Evolutionary conservation across 1,140 invertebrate species (phyloP), one percentile per base, ranked within the genome.

Genomic region (Bombus consobrinus): DNA sequence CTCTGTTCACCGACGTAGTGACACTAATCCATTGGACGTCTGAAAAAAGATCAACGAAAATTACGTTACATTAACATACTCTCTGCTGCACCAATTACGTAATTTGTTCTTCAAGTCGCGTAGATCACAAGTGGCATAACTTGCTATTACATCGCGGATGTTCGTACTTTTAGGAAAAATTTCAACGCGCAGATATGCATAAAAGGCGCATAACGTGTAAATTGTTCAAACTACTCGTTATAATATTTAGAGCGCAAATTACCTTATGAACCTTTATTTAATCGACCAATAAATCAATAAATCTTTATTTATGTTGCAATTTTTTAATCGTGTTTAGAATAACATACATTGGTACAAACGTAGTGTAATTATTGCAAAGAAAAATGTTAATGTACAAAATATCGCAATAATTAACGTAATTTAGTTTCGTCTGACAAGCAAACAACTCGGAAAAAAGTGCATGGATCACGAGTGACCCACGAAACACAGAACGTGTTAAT

Each of bases 11-110:
- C 72, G 53, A 32, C 59, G 47, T 37, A 57, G 39, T 28, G 12
- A 39, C 47, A 22, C 75, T 77, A 88, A 75, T 90, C 86, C 86
- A 73, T 79, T 13, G 66, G 32, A 62, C 57, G 66, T 32, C 82
- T 87, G 85, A 69, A 66, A 34, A n/a, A 37, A 47, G 13, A 66
- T 13, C 25, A 62, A 62, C 28, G 18, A 47, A 75, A 13, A 28
- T 6, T 4, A 28, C 28, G 28, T 62, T 28, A 10, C 59, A 62
- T n/a, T n/a, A 62, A 13, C 59, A 62, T n/a, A n/a, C 28, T n/a
- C 10, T 62, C 28, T 62, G 10, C 59, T 9, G 3, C 28, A 28
- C 59, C 59, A 62, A 62, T 62, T 62, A 62, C 28, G 25, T n/a
- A n/a, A 62, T 28, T 62, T n/a, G 28, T 13, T 62, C 28, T 62